Evolutionary conservation across 2,888 invertebrate genomes (phyloP).

Genomic region (Philereme transversata): DNA sequence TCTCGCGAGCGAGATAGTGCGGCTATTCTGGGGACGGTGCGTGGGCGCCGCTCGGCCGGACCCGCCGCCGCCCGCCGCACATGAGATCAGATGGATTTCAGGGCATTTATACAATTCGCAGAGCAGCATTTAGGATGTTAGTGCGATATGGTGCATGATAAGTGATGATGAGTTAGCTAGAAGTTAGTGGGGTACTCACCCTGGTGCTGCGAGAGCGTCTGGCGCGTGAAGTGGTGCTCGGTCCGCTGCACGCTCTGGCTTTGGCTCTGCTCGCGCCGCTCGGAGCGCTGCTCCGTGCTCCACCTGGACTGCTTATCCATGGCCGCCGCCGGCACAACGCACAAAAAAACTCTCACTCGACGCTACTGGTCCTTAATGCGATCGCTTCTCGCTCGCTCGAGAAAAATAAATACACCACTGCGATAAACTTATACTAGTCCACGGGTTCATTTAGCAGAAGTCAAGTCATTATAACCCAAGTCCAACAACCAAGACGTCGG

Average conservation of each 20-base stretch:
- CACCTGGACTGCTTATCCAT: conserved; percentile 90
- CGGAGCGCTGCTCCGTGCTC: conserved; percentile 71
- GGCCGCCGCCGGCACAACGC: conserved; percentile 76
- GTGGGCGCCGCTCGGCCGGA: conserved; percentile 55
- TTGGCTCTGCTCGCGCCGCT: conserved; percentile 86
- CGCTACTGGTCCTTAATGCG: conserved; percentile 71
- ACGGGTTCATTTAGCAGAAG: conserved; percentile 88
- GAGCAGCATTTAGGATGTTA: conserved; percentile 40
- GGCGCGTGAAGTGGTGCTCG: conserved; percentile 89
- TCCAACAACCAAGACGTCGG: conserved; percentile 94
- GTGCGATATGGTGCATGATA: conserved; percentile 27
- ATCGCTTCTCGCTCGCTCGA: conserved; percentile 67
- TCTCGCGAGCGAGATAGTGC: conserved; percentile 71
- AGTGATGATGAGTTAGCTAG: neutral
- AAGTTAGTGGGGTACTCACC: conserved; percentile 36
- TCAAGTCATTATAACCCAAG: conserved; percentile 91
- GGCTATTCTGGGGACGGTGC: conserved; percentile 75
- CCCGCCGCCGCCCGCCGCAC: conserved; percentile 44
- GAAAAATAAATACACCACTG: conserved; percentile 74
- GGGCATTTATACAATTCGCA: conserved; percentile 53
- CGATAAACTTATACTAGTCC: conserved; percentile 79
- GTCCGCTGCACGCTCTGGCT: conserved; percentile 82
- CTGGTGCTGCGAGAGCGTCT: conserved; percentile 89
- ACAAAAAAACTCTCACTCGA: conserved; percentile 80
- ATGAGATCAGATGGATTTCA: conserved; percentile 45